Percentiles rank a stretch among this genome's conserved stretches.
Conservation (phyloP, 2,797 vertebrate species). For the Esox lucius region DNA sequence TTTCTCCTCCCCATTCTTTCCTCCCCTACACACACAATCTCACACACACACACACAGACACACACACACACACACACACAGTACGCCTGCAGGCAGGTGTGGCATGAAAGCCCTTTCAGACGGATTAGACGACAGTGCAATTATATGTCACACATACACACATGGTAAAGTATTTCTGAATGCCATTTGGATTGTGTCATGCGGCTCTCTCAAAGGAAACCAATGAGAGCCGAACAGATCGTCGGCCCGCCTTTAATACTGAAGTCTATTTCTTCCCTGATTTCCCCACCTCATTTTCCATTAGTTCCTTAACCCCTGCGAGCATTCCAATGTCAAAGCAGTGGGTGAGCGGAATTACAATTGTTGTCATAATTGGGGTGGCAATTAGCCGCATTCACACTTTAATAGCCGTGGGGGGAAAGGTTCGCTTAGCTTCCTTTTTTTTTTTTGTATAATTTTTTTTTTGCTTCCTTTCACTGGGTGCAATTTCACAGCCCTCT, state of each 20-base stretch:
- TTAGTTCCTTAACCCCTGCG: conserved; percentile 48
- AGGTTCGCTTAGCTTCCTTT: conserved; percentile 20
- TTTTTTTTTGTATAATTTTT: neutral
- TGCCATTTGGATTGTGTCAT: conserved; percentile 9
- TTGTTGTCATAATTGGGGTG: conserved; percentile 46
- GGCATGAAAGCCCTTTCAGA: conserved; percentile 34
- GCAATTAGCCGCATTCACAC: conserved; percentile 56
- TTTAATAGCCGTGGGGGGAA: conserved; percentile 30
- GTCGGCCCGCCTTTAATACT: conserved; percentile 9
- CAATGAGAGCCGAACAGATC: conserved; percentile 4
- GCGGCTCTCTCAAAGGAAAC: conserved; percentile 9
- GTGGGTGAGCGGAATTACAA: conserved; percentile 50
- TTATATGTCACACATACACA: conserved; percentile 21
- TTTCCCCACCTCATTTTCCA: conserved; percentile 34
- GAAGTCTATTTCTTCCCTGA: conserved; percentile 13
- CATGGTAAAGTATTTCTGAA: conserved; percentile 8
- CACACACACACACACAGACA: neutral
- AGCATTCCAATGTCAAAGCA: conserved; percentile 44
- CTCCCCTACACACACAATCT: neutral
- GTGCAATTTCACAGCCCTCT: conserved; percentile 26
- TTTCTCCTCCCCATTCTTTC: neutral
- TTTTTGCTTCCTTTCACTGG: neutral
- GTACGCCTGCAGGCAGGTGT: conserved; percentile 17
- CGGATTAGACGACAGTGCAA: conserved; percentile 32
- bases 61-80: neutral